Evolutionary conservation across 2,888 invertebrate species (phyloP).

Genomic region (Sericinus montela): DNA sequence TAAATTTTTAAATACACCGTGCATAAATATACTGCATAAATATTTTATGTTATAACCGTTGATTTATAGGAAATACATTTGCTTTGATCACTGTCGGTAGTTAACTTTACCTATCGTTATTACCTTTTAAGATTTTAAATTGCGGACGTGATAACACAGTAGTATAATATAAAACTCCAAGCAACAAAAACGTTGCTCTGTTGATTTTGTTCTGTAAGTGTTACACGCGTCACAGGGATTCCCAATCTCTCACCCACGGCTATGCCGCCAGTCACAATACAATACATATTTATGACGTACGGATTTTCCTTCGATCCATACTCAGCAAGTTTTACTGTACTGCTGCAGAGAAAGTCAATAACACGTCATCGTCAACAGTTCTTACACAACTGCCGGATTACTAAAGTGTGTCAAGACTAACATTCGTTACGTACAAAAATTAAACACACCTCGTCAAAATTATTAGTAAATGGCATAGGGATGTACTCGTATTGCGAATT

Average conservation of each 20-base stretch:
- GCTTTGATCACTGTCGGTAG: neutral
- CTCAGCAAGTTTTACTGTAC: conserved; percentile 21
- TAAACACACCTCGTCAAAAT: conserved; percentile 12
- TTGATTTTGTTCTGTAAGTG: neutral
- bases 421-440: conserved; percentile 15
- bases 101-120: neutral
- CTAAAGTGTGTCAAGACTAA: conserved; percentile 47
- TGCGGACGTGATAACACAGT: conserved; percentile 1
- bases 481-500: too few species aligned
- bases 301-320: conserved; percentile 48
- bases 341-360: conserved; percentile 58
- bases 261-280: conserved; percentile 15
- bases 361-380: conserved; percentile 54
- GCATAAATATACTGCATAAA: neutral
- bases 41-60: neutral
- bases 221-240: conserved; percentile 43
- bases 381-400: conserved; percentile 60
- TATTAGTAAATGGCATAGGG: too few species aligned
- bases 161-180: neutral
- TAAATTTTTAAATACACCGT: neutral
- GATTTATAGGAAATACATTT: neutral
- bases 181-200: neutral
- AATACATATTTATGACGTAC: conserved; percentile 29
- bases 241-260: conserved; percentile 30
- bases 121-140: neutral